Conservation (phyloP, 2,113 vertebrate species). For the Capreolus pygargus region DNA sequence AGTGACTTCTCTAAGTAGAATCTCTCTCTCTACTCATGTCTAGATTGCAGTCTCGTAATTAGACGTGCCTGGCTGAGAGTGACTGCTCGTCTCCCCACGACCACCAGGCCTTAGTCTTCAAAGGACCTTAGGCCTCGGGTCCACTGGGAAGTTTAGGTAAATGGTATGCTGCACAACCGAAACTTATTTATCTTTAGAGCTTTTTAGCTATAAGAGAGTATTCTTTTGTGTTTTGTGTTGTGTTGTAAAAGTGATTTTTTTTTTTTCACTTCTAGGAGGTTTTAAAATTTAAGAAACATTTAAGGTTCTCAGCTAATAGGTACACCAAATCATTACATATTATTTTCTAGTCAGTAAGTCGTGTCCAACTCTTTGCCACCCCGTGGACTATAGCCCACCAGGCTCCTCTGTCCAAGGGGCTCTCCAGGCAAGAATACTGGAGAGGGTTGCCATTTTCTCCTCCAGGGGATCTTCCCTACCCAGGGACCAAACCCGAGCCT, state of each 20-base stretch:
- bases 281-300: background rate
- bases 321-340: background rate
- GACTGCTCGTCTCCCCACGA: background rate
- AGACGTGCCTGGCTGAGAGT: background rate
- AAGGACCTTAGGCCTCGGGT: background rate
- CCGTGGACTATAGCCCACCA: background rate
- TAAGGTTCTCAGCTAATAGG: background rate
- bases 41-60: background rate
- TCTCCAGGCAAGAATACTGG: background rate
- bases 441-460: background rate
- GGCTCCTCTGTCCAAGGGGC: background rate
- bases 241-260: background rate
- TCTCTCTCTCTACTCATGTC: background rate
- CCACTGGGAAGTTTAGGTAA: background rate
- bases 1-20: background rate
- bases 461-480: background rate
- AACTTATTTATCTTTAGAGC: background rate
- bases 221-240: background rate
- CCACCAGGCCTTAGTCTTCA: background rate
- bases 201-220: background rate
- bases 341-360: no score
- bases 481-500: background rate
- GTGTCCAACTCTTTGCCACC: background rate
- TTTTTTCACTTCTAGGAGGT: background rate
- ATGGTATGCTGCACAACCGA: background rate